A percentile compares a stretch with the other conserved stretches of the same genome.
These are phyloP conservation scores for Strigamia maritima DNA, from an alignment of 2,888 invertebrate species.

Conservation along the genomic window DNA sequence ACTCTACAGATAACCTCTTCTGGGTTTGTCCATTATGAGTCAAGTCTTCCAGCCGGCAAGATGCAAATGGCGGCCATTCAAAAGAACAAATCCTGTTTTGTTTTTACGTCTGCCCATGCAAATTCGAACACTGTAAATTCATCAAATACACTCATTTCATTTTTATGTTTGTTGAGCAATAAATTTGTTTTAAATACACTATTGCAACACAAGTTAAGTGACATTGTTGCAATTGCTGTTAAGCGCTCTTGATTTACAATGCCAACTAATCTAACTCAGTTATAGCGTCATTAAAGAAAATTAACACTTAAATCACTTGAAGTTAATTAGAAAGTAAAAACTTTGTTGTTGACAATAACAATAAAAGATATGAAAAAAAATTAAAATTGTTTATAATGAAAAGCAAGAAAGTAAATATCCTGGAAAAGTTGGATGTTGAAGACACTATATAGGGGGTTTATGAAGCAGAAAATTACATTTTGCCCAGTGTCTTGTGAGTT, in stretches of 20 bases:
- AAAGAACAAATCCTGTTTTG: constrained; percentile 26
- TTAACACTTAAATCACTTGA: not conserved
- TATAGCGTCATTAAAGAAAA: not conserved
- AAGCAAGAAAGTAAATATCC: constrained; percentile 24
- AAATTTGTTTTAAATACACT: not conserved
- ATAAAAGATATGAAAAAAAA: constrained; percentile 4
- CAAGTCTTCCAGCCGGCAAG: not conserved
- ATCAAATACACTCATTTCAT: not conserved
- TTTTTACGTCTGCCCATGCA: not conserved
- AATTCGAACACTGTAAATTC: constrained; percentile 18
- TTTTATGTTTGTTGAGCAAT: constrained; percentile 21
- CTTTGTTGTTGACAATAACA: not conserved
- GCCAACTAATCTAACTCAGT: not conserved
- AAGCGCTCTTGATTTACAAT: not conserved
- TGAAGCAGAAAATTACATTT: constrained; percentile 34
- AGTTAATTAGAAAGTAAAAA: constrained; percentile 2
- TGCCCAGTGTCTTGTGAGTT: constrained; percentile 27
- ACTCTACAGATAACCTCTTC: constrained; percentile 13
- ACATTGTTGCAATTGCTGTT: constrained; percentile 17
- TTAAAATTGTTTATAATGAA: not conserved
- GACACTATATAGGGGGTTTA: constrained; percentile 9
- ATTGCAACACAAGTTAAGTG: constrained; percentile 2
- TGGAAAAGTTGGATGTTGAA: constrained; percentile 5
- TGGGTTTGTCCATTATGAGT: constrained; percentile 32
- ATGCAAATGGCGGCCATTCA: not conserved